Conservation (phyloP, 2,113 vertebrate species). For the Rhodinocichla rosea region DNA sequence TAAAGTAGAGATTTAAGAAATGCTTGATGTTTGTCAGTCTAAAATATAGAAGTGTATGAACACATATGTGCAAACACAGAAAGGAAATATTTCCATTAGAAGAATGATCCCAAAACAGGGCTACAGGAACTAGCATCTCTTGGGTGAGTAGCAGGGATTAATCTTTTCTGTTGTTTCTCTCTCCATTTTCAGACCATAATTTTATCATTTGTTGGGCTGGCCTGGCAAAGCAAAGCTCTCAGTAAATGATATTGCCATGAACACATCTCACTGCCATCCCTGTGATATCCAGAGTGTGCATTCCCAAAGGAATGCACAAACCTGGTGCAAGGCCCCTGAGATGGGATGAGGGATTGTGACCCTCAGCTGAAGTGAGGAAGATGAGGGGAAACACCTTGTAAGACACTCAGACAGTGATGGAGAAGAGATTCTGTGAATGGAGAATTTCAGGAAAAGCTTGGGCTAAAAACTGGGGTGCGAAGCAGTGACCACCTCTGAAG, state of each 20-base stretch:
- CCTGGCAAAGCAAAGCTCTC: not conserved
- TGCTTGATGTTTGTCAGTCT: not conserved
- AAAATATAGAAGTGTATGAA: not conserved
- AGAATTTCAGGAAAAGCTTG: not conserved
- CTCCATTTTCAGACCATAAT: not conserved
- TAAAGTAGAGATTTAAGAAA: not conserved
- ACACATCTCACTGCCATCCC: not conserved
- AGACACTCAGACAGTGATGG: not conserved
- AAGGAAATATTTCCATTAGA: not conserved
- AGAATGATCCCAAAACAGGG: not conserved
- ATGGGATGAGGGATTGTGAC: not conserved
- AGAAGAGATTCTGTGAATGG: not conserved
- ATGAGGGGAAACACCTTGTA: not conserved
- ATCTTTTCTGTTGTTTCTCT: not conserved
- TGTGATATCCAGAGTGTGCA: not conserved
- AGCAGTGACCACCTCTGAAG: not conserved
- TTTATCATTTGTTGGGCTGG: not conserved
- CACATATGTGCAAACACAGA: fast-evolving
- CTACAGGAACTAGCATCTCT: not conserved
- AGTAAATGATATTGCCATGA: not conserved
- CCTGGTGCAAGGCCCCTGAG: not conserved
- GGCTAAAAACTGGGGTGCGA: not conserved
- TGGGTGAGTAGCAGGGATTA: not conserved
- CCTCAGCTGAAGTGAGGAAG: fast-evolving
- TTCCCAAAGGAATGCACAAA: not conserved